Conservation (phyloP, 2,888 invertebrate species). For the Graphium colonna region DNA sequence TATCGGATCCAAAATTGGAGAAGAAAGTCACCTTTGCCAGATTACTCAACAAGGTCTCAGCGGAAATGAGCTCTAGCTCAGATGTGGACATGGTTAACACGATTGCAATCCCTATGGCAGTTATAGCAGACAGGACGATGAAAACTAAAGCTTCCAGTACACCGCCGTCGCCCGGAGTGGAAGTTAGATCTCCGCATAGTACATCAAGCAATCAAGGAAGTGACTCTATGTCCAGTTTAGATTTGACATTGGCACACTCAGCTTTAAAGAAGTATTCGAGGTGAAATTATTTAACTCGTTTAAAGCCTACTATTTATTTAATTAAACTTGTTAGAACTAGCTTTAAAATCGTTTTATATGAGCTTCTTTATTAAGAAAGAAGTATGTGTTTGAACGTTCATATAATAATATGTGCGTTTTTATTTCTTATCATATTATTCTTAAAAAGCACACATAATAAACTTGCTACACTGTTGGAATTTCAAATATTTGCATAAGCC, state of each 20-base stretch:
- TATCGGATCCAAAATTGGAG: conserved; percentile 85
- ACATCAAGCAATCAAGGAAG: conserved; percentile 88
- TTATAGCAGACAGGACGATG: conserved; percentile 60
- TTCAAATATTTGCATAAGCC: no score
- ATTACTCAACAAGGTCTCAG: conserved; percentile 86
- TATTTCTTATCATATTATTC: no score
- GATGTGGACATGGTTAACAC: conserved; percentile 82
- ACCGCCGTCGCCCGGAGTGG: conserved; percentile 84
- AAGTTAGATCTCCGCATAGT: conserved; percentile 82
- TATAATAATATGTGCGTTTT: no score
- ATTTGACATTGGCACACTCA: conserved; percentile 81
- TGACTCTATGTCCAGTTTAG: conserved; percentile 87
- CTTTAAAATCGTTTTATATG: no score
- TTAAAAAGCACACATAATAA: no score
- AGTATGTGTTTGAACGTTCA: no score
- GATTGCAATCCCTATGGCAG: conserved; percentile 72
- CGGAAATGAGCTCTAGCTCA: conserved; percentile 88
- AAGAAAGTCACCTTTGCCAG: conserved; percentile 90
- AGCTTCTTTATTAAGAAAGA: no score
- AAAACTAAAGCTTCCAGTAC: conserved; percentile 70
- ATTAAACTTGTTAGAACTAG: no score
- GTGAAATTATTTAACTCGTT: conserved; percentile 37
- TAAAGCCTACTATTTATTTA: no score
- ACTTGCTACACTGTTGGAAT: no score
- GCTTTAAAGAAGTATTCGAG: conserved; percentile 79